Conservation (phyloP, 1,140 invertebrate species). For the Bombus superbus region DNA sequence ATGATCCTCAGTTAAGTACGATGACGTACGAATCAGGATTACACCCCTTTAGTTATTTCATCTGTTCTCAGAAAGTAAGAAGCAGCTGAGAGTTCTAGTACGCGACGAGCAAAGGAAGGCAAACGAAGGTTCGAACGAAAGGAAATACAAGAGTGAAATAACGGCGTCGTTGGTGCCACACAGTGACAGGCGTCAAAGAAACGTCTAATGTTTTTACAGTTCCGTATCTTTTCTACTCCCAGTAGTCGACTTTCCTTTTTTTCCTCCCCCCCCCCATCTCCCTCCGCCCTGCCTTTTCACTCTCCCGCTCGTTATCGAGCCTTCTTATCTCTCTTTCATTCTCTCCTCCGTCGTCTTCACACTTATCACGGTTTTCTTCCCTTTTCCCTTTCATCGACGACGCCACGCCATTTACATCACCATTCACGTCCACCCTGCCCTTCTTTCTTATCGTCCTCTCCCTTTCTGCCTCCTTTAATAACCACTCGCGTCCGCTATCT, state of each 20-base stretch:
- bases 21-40: no score
- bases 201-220: slow-evolving; percentile 22
- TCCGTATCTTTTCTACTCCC: slow-evolving; percentile 3
- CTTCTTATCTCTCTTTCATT: slow-evolving; percentile 40
- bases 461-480: slow-evolving; percentile 53
- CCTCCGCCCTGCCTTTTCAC: slow-evolving; percentile 14
- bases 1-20: no score
- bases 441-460: slow-evolving; percentile 29
- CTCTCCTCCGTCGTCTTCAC: slow-evolving; percentile 37
- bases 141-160: background rate
- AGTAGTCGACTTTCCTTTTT: background rate
- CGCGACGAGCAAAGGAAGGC: background rate
- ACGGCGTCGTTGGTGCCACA: no score
- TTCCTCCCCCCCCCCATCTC: background rate
- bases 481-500: slow-evolving; percentile 39
- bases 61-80: no score
- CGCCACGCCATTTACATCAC: slow-evolving; percentile 52
- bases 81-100: background rate
- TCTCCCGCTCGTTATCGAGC: slow-evolving; percentile 33
- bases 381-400: slow-evolving; percentile 18
- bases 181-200: background rate
- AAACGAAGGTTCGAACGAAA: background rate
- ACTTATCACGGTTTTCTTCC: slow-evolving; percentile 35
- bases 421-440: slow-evolving; percentile 23
- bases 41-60: no score